phyloP scores from a whole-genome alignment of 2,888 invertebrate genomes.

The Ametastegia equiseti region DNA sequence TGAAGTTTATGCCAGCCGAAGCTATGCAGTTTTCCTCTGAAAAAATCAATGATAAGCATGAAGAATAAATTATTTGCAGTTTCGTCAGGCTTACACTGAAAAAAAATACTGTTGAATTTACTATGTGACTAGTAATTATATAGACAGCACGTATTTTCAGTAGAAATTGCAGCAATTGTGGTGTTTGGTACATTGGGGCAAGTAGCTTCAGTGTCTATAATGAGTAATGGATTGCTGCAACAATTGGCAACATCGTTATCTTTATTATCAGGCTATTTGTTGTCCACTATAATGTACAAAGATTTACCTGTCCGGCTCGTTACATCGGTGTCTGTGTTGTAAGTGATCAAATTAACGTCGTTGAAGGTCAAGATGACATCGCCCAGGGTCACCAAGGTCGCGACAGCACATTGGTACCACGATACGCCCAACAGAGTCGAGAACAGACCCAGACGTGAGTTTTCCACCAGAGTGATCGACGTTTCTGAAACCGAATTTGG shows the following conservation, averaged over 20 bases:
- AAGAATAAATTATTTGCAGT: no score
- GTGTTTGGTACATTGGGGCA: no score
- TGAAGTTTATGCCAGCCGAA: conserved; percentile 47
- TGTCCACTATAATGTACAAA: neutral
- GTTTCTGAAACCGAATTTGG: conserved; percentile 40
- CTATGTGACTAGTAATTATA: no score
- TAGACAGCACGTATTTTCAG: no score
- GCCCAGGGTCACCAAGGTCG: conserved; percentile 29
- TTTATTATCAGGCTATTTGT: neutral
- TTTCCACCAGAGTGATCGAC: conserved; percentile 48
- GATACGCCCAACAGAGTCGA: conserved; percentile 49
- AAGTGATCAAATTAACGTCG: conserved; percentile 59
- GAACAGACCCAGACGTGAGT: conserved; percentile 56
- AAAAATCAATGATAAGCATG: conserved; percentile 46
- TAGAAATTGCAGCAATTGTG: no score
- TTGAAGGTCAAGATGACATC: conserved; percentile 54
- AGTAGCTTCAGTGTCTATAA: neutral
- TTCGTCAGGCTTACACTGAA: no score
- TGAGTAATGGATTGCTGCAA: neutral
- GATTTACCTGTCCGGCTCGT: conserved; percentile 56
- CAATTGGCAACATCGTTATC: neutral
- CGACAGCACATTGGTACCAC: conserved; percentile 54
- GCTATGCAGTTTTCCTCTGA: conserved; percentile 59
- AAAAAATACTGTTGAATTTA: no score
- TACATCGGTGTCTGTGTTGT: conserved; percentile 53